phyloP scores from a whole-genome alignment of 2,797 vertebrate species.

The Danio kyathit region DNA sequence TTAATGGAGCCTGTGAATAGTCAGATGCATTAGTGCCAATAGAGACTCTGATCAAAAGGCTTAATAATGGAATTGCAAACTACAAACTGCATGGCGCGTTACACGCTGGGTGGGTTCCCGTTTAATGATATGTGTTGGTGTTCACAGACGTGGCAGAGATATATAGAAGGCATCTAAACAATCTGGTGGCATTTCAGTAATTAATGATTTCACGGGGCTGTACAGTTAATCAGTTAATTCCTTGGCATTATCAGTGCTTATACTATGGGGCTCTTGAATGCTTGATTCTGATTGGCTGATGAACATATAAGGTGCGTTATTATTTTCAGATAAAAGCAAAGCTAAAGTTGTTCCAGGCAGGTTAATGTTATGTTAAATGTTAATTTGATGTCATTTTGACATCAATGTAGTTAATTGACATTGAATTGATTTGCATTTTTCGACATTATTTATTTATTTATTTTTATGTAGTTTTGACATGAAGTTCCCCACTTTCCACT shows the following conservation, averaged over 20 bases:
- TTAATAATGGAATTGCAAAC: slow-evolving; percentile 20
- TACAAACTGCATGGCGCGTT: slow-evolving; percentile 34
- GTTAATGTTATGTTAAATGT: too few species aligned
- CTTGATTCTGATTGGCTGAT: too few species aligned
- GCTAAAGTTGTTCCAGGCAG: too few species aligned
- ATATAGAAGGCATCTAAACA: neutral
- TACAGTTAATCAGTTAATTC: neutral
- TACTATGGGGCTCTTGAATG: too few species aligned
- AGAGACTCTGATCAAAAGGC: slow-evolving; percentile 25
- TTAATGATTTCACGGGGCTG: neutral
- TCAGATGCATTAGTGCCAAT: slow-evolving; percentile 40
- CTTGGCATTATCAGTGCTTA: neutral
- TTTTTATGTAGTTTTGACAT: too few species aligned
- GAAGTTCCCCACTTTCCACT: too few species aligned
- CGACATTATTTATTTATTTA: too few species aligned
- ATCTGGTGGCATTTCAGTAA: neutral
- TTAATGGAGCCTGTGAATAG: slow-evolving; percentile 54
- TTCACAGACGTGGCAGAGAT: neutral
- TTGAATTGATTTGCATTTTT: too few species aligned
- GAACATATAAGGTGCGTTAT: too few species aligned
- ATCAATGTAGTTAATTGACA: too few species aligned
- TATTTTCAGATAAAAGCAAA: too few species aligned
- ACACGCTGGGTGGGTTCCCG: slow-evolving; percentile 15
- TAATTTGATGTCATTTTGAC: too few species aligned
- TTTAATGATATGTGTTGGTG: neutral